Percentiles rank a stretch among this genome's conserved stretches.
Evolutionary conservation across 2,797 vertebrate genomes (phyloP).

Genomic region (Pseudochirops corinnae): DNA sequence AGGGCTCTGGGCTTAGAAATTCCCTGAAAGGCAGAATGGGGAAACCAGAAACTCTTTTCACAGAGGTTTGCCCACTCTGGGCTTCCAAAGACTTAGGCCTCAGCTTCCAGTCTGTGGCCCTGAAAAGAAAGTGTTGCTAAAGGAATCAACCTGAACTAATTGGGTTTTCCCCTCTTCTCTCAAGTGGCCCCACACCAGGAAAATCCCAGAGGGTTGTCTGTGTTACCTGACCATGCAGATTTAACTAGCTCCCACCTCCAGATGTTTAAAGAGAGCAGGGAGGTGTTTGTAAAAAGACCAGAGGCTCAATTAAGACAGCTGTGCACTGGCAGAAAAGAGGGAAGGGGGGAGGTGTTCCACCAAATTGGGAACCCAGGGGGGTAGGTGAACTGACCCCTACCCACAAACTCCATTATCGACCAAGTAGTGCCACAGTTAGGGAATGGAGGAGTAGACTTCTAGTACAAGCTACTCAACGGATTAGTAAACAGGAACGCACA

Average conservation of each 20-base stretch:
- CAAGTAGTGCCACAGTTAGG: not conserved
- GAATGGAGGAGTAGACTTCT: not conserved
- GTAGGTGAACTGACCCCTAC: not conserved
- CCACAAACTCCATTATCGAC: not conserved
- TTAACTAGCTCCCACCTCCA: not conserved
- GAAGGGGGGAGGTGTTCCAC: not conserved
- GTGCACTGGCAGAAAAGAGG: not conserved
- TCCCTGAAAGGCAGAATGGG: not conserved
- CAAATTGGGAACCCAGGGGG: not conserved
- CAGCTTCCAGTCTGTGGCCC: not conserved
- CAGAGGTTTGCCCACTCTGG: no score
- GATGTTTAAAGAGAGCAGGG: not conserved
- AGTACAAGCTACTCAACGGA: not conserved
- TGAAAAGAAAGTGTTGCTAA: not conserved
- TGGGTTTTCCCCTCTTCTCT: not conserved
- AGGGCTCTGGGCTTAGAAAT: not conserved
- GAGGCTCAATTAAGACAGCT: not conserved
- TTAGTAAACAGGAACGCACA: not conserved
- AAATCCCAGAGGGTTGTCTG: not conserved
- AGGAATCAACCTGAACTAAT: not conserved
- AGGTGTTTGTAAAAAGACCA: not conserved
- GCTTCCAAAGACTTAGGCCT: not conserved
- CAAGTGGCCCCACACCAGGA: not conserved
- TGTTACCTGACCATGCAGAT: not conserved
- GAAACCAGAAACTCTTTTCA: not conserved